These are phyloP conservation scores for Belgica antarctica DNA, from an alignment of 2,888 invertebrate species.

Conservation along the genomic window DNA sequence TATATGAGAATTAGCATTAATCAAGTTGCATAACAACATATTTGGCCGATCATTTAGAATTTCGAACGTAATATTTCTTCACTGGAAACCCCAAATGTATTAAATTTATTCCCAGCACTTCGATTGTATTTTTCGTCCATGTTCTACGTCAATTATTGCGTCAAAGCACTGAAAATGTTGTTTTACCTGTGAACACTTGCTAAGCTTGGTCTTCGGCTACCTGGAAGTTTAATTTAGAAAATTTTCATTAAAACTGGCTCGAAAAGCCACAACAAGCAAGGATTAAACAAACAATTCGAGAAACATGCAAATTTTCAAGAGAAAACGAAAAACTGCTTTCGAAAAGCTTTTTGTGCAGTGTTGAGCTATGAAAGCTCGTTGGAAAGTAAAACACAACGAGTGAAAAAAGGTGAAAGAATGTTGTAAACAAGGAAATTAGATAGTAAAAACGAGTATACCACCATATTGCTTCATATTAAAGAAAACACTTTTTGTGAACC, in stretches of 20 bases:
- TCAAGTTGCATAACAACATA: conserved; percentile 16
- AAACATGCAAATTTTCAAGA: background rate
- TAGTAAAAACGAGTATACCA: background rate
- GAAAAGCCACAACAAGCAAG: too few relatives aligned
- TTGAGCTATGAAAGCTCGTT: background rate
- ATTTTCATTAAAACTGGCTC: background rate
- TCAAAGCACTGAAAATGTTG: background rate
- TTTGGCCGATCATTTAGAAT: background rate
- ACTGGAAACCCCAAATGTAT: background rate
- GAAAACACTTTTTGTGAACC: background rate
- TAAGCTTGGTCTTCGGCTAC: conserved; percentile 84
- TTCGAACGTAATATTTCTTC: background rate
- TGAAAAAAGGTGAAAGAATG: too few relatives aligned
- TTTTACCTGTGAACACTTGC: conserved; percentile 66
- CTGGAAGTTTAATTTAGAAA: conserved; percentile 53
- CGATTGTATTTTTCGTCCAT: too few relatives aligned
- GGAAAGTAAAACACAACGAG: conserved; percentile 2
- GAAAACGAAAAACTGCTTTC: background rate
- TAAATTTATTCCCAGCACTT: too few relatives aligned
- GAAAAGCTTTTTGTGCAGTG: conserved; percentile 6
- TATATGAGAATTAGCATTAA: too few relatives aligned
- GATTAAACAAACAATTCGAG: background rate
- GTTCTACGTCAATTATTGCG: too few relatives aligned
- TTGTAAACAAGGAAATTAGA: background rate
- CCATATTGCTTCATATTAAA: conserved; percentile 1